Evolutionary conservation across 2,113 vertebrate species (phyloP).

Genomic region (Stomatorhinus ivindoensis): DNA sequence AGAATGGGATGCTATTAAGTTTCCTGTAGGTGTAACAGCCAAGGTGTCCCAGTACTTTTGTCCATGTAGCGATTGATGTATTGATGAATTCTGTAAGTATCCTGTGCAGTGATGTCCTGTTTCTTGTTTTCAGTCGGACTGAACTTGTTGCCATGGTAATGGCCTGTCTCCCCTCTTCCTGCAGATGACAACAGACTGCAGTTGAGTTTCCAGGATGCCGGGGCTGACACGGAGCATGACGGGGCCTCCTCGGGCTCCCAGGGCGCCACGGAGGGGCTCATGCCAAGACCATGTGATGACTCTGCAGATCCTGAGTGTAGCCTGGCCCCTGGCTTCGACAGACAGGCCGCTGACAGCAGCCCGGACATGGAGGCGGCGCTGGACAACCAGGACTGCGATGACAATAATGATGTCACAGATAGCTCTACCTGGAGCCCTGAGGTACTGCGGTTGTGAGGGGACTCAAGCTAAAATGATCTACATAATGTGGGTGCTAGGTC

Average conservation of each 20-base stretch:
- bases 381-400: slow-evolving; percentile 55
- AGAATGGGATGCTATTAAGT: background rate
- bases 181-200: slow-evolving; percentile 65
- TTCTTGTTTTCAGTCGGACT: background rate
- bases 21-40: background rate
- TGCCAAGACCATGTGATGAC: slow-evolving; percentile 24
- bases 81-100: background rate
- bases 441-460: slow-evolving; percentile 52
- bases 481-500: slow-evolving; percentile 20
- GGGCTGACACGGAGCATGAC: slow-evolving; percentile 50
- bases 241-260: slow-evolving; percentile 42
- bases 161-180: background rate
- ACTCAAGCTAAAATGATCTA: slow-evolving; percentile 16
- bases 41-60: background rate
- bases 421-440: slow-evolving; percentile 77
- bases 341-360: slow-evolving; percentile 45
- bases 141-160: background rate
- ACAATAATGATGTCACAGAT: slow-evolving; percentile 64
- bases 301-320: slow-evolving; percentile 31
- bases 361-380: slow-evolving; percentile 53
- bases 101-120: background rate
- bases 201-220: slow-evolving; percentile 60
- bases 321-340: slow-evolving; percentile 23
- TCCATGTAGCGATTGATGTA: background rate
- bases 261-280: slow-evolving; percentile 28